Percentiles rank a stretch among this genome's conserved stretches.
These are phyloP conservation scores for Odontothrips loti DNA, from an alignment of 2,888 invertebrate genomes.

Conservation along the genomic window DNA sequence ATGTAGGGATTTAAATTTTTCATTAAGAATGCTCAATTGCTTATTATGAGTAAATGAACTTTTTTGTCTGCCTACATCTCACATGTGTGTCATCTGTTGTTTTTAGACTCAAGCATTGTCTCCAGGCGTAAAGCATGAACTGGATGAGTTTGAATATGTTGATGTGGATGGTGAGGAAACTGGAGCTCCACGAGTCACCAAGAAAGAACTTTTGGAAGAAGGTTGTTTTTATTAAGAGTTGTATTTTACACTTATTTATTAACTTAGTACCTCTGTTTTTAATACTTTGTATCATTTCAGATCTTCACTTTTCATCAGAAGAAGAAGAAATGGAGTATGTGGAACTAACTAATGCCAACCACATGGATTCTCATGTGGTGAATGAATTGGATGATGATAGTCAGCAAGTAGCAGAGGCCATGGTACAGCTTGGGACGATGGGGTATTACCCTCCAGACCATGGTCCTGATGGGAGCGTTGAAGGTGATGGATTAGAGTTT, in stretches of 20 bases:
- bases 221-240: conserved; percentile 40
- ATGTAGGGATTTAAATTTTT: no score
- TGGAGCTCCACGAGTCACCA: conserved; percentile 72
- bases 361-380: conserved; percentile 39
- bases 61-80: conserved; percentile 53
- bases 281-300: conserved; percentile 43
- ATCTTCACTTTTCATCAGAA: conserved; percentile 68
- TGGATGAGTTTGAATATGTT: conserved; percentile 59
- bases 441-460: conserved; percentile 55
- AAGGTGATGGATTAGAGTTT: conserved; percentile 37
- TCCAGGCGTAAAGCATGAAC: conserved; percentile 51
- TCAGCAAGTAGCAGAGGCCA: conserved; percentile 49
- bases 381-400: conserved; percentile 55
- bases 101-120: conserved; percentile 57
- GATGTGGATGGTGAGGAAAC: conserved; percentile 63
- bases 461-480: background rate
- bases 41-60: conserved; percentile 54
- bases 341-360: conserved; percentile 11
- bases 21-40: no score
- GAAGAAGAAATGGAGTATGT: conserved; percentile 53
- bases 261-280: background rate
- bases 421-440: conserved; percentile 54
- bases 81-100: background rate
- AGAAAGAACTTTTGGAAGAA: conserved; percentile 48
- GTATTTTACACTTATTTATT: conserved; percentile 16